Percentiles rank a stretch among this genome's conserved stretches.
These are phyloP conservation scores for Cerceris rybyensis DNA, from an alignment of 2,888 invertebrate species.

Conservation along the genomic window DNA sequence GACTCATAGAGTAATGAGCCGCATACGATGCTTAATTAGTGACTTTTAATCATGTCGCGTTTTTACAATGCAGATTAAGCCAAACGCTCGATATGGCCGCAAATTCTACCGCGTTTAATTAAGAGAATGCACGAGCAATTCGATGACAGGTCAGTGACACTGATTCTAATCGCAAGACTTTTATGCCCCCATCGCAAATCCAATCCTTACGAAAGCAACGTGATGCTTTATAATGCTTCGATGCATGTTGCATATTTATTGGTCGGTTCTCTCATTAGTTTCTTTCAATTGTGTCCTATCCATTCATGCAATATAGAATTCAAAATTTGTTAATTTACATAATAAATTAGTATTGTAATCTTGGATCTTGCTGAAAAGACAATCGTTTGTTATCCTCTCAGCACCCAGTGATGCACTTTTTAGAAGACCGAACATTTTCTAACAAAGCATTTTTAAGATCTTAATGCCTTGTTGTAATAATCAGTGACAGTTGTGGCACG, in stretches of 20 bases:
- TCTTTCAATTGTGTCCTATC: constrained; percentile 40
- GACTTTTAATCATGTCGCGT: constrained; percentile 48
- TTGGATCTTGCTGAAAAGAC: too few relatives aligned
- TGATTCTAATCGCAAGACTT: constrained; percentile 30
- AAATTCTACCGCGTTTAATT: constrained; percentile 54
- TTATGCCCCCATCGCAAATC: constrained; percentile 18
- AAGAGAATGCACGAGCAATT: constrained; percentile 38
- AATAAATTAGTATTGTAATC: too few relatives aligned
- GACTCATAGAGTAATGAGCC: constrained; percentile 45
- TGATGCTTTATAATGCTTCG: constrained; percentile 33
- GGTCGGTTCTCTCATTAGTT: constrained; percentile 24
- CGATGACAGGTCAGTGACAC: constrained; percentile 60
- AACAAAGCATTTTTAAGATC: too few relatives aligned
- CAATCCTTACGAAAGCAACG: constrained; percentile 22
- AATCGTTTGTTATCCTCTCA: too few relatives aligned
- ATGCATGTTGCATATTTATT: constrained; percentile 55
- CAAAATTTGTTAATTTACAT: too few relatives aligned
- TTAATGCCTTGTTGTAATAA: too few relatives aligned
- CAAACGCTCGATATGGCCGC: constrained; percentile 24
- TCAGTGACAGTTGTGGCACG: too few relatives aligned
- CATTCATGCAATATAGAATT: constrained; percentile 24
- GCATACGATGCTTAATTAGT: constrained; percentile 40
- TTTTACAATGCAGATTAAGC: constrained; percentile 55
- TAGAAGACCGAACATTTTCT: too few relatives aligned
- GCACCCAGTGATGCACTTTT: too few relatives aligned